These are phyloP conservation scores for Cryptotermes secundus DNA, from an alignment of 1,140 invertebrate species.

Conservation along the genomic window DNA sequence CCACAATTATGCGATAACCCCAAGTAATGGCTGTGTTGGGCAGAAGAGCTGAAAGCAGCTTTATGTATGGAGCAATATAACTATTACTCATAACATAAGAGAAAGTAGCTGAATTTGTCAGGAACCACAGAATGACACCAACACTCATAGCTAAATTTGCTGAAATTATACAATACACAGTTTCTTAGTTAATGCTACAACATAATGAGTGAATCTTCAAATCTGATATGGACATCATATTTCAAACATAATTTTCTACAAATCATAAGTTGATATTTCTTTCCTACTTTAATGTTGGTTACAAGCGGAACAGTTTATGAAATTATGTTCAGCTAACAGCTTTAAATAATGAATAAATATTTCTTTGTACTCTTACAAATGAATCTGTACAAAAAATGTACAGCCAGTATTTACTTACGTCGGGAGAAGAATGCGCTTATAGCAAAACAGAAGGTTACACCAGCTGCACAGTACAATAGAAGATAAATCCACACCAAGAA, in stretches of 20 bases:
- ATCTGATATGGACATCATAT: too few species aligned
- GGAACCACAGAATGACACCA: slow-evolving; percentile 32
- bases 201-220: too few species aligned
- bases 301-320: too few species aligned
- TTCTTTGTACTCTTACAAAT: too few species aligned
- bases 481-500: slow-evolving; percentile 54
- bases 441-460: slow-evolving; percentile 52
- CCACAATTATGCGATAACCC: slow-evolving; percentile 42
- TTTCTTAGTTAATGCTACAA: too few species aligned
- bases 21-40: slow-evolving; percentile 44
- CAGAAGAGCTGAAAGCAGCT: slow-evolving; percentile 39
- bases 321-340: too few species aligned
- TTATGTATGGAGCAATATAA: slow-evolving; percentile 14
- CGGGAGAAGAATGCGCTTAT: slow-evolving; percentile 56
- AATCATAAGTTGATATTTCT: too few species aligned
- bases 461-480: slow-evolving; percentile 50
- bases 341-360: too few species aligned
- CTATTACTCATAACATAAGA: neutral
- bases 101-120: slow-evolving; percentile 36
- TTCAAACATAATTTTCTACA: too few species aligned
- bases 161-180: slow-evolving; percentile 36
- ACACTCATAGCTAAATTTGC: slow-evolving; percentile 40
- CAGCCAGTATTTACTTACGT: slow-evolving; percentile 47
- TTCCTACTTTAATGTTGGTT: too few species aligned
- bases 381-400: too few species aligned